Evolutionary conservation across 2,888 invertebrate genomes (phyloP), one percentile per base, ranked within the genome.

Genomic region (Pasiphila rectangulata): DNA sequence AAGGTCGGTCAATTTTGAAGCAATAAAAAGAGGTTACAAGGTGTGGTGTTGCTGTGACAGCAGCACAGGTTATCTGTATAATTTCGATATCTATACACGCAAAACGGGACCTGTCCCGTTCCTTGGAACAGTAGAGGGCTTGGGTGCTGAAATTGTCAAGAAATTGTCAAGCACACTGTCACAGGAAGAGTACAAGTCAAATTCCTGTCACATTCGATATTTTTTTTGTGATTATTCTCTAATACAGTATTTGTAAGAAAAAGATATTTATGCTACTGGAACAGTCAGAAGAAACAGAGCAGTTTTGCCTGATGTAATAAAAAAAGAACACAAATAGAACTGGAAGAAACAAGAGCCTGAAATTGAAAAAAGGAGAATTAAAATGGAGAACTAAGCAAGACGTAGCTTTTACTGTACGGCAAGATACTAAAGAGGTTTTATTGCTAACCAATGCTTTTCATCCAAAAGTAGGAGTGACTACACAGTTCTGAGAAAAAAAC

Each of bases 401-500:
- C 39, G 59, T 62, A 32, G 53, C 54, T 23, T 60, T 57, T 48
- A 41, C 48, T 4, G 36, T 56, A 10, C 63, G 63, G 63, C 43
- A 58, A 46, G 59, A 63, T 17, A 61, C 21, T n/a, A 59, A 47
- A 38, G 35, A 49, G 10, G 64, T 63, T 13, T 30, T 50, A 30
- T 10, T 65, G 5, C 10, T 63, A 44, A 56, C 39, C 25, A 66
- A 46, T 30, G 61, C 57, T 9, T 62, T 64, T 10, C 57, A 64
- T 21, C 61, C 63, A 9, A 63, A 59, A 49, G 32, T 25, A 25
- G 48, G 27, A 34, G 40, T 52, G 46, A 56, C 54, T 2, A 63
- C 51, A 25, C 45, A n/a, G 46, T 34, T 50, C 45, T n/a, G 30
- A 38, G 37, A 54, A 55, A 59, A 56, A 42, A 50, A 62, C 44